Base-by-base conservation (phyloP, 2,888 invertebrate species). In the Tipula vernalis region DNA sequence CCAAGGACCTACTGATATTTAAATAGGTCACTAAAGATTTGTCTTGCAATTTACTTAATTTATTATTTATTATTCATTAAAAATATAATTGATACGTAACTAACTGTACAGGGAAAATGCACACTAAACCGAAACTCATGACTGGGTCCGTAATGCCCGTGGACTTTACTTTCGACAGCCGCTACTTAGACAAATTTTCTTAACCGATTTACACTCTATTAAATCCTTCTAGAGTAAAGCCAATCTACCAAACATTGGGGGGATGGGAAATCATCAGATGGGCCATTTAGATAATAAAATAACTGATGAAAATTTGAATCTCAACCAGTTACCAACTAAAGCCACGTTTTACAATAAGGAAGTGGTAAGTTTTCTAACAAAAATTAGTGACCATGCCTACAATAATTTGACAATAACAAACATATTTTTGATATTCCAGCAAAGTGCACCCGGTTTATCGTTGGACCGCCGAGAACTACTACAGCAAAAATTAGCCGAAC, bases 401-500 rank as follows among this genome's bases (percentile, higher is more conserved):
- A 85, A 8, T 12, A 2, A 85, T 44, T 44, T 85, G 18, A 28
- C 28, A 28, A 28, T 85, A 10, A 15, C 12, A 39, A 83, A 86
- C 28, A 28, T 28, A 88, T 86, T 87, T 71, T 85, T 71, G 28
- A 8, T 71, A 28, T 71, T 71, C 28, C 71, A 71, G 13, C 87
- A 91, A 91, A 91, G 90, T 3, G 10, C 13, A 88, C 90, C 91
- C 18, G 92, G 91, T 88, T 88, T 91, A 87, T 91, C 92, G 86
- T 91, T 91, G 44, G 91, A 91, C 89, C 91, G 91, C 51, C 89
- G 92, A 87, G 91, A 91, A 87, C 90, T 91, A 87, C 89, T 91
- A 87, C 91, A 92, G 88, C 91, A 92, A 39, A 91, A 92, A 87
- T 88, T 91, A 88, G 91, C 92, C 42, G 91, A 91, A 88, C 90